Evolutionary conservation across 2,797 vertebrate species (phyloP).

Genomic region (Malurus leucopterus): DNA sequence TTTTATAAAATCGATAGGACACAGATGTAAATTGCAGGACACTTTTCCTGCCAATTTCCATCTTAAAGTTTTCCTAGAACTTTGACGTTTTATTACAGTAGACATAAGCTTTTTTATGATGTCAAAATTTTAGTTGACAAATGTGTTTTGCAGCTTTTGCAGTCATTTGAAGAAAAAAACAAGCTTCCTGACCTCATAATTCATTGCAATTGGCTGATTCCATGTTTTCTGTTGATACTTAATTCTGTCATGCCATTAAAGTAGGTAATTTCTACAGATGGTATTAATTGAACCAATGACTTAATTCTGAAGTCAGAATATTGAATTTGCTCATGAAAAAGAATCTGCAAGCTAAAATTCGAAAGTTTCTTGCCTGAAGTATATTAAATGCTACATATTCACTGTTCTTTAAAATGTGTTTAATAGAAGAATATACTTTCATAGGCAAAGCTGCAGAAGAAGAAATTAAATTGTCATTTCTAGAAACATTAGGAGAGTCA

Average conservation of each 20-base stretch:
- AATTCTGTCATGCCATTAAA: background rate
- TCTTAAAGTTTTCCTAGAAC: background rate
- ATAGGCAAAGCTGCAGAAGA: constrained; percentile 72
- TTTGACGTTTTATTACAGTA: background rate
- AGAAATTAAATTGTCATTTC: constrained; percentile 70
- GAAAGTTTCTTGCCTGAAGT: background rate
- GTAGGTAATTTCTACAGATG: background rate
- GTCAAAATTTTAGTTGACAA: background rate
- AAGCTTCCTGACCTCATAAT: background rate
- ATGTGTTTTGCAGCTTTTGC: background rate
- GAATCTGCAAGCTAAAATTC: background rate
- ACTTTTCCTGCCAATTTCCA: background rate
- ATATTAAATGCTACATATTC: background rate
- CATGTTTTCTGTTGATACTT: background rate
- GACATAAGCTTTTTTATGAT: background rate
- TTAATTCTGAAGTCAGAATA: background rate
- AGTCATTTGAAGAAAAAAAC: background rate
- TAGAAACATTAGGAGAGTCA: constrained; percentile 68
- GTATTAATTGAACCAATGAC: background rate
- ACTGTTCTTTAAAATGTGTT: background rate
- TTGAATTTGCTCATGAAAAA: background rate
- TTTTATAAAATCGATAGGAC: background rate
- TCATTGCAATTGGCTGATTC: background rate
- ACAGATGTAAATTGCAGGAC: background rate
- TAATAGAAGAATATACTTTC: constrained; percentile 8